phyloP scores from a whole-genome alignment of 2,888 invertebrate species.

The Trisateles emortualis region DNA sequence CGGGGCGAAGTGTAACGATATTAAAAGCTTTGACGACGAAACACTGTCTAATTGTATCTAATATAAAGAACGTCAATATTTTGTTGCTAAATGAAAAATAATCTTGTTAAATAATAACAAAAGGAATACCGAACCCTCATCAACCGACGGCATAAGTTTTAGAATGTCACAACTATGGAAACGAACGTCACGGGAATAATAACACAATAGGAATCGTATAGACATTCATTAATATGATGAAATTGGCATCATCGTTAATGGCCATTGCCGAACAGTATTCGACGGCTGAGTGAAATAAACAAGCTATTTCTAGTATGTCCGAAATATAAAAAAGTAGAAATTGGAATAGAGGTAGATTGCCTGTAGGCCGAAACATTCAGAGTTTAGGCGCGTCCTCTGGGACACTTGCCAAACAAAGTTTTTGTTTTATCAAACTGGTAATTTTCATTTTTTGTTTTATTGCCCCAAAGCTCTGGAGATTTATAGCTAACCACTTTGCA shows the following conservation, averaged over 20 bases:
- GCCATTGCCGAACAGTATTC: slow-evolving; percentile 7
- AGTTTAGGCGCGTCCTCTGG: slow-evolving; percentile 66
- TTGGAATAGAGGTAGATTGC: slow-evolving; percentile 60
- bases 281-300: slow-evolving; percentile 39
- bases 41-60: slow-evolving; percentile 11
- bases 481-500: slow-evolving; percentile 82
- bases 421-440: slow-evolving; percentile 83
- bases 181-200: slow-evolving; percentile 1
- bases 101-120: slow-evolving; percentile 3
- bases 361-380: slow-evolving; percentile 49
- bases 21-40: slow-evolving; percentile 32
- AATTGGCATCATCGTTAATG: slow-evolving; percentile 15
- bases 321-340: slow-evolving; percentile 59
- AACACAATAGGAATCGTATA: slow-evolving; percentile 20
- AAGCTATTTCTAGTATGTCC: slow-evolving; percentile 50
- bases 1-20: slow-evolving; percentile 30
- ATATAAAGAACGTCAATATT: slow-evolving; percentile 9
- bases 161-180: slow-evolving; percentile 11
- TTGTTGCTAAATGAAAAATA: slow-evolving; percentile 5
- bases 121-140: slow-evolving; percentile 8
- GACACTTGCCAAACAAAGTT: slow-evolving; percentile 80
- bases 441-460: slow-evolving; percentile 84
- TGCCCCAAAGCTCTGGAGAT: slow-evolving; percentile 78
- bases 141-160: slow-evolving; percentile 7
- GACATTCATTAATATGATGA: slow-evolving; percentile 18